Evolutionary conservation across 2,113 vertebrate genomes (phyloP).

Genomic region (Hypanus sabinus): DNA sequence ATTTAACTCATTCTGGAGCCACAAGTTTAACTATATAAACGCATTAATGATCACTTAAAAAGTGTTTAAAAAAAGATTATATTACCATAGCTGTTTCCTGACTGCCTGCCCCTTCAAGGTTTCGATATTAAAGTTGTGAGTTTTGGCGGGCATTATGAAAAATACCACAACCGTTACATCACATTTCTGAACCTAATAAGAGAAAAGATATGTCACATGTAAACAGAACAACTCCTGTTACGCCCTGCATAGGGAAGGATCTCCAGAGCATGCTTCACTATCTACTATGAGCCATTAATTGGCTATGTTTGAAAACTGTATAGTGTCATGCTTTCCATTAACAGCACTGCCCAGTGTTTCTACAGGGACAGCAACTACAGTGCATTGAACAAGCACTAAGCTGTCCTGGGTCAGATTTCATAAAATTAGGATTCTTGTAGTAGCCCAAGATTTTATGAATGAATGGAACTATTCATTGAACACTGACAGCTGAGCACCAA

Average conservation of each 20-base stretch:
- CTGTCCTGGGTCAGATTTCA: background rate
- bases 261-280: background rate
- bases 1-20: background rate
- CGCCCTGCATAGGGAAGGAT: background rate
- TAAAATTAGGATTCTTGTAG: background rate
- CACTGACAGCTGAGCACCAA: background rate
- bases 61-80: background rate
- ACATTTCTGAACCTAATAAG: constrained; percentile 72
- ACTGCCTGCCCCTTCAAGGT: constrained; percentile 90
- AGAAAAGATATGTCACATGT: background rate
- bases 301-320: background rate
- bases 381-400: background rate
- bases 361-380: background rate
- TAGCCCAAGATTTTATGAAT: background rate
- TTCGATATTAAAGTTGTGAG: constrained; percentile 97
- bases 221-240: background rate
- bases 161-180: constrained; percentile 87
- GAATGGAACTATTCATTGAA: background rate
- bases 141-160: constrained; percentile 96
- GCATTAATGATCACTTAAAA: background rate
- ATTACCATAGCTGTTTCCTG: constrained; percentile 90
- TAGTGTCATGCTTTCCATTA: background rate
- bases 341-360: background rate
- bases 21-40: background rate
- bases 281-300: background rate